Conservation (phyloP, 2,113 vertebrate species). For the Poeciliopsis occidentalis region DNA sequence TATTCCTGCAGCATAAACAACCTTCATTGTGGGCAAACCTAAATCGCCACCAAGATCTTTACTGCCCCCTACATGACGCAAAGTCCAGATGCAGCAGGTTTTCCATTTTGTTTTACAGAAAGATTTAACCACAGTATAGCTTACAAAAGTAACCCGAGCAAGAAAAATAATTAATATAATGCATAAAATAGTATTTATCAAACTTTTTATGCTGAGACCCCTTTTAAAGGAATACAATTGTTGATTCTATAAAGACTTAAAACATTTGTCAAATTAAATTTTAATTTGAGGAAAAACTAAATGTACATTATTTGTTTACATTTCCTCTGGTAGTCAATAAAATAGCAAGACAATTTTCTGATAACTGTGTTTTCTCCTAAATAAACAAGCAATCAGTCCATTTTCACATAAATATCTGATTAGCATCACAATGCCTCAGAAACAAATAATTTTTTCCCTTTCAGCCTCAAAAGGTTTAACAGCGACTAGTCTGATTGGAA, state of each 20-base stretch:
- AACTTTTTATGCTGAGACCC: background rate
- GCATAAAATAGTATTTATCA: background rate
- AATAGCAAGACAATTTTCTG: too few relatives aligned
- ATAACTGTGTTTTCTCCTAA: too few relatives aligned
- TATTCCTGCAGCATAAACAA: constrained; percentile 15
- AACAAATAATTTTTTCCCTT: too few relatives aligned
- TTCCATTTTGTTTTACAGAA: background rate
- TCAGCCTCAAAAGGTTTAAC: background rate
- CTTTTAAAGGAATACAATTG: background rate
- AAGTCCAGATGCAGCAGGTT: constrained; percentile 1
- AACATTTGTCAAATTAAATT: too few relatives aligned
- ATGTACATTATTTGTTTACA: too few relatives aligned
- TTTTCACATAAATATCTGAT: too few relatives aligned
- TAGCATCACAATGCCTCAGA: too few relatives aligned
- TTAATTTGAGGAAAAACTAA: too few relatives aligned
- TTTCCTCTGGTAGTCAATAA: too few relatives aligned
- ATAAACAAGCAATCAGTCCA: too few relatives aligned
- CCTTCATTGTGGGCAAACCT: background rate
- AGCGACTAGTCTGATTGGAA: background rate
- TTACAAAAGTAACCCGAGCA: background rate
- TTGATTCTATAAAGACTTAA: background rate
- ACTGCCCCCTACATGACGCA: constrained; percentile 64
- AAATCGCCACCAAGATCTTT: constrained; percentile 26
- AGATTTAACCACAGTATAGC: background rate
- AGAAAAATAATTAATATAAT: background rate